Evolutionary conservation across 2,113 vertebrate genomes (phyloP), one percentile per base, ranked within the genome.

Genomic region (Rhipidura dahli): DNA sequence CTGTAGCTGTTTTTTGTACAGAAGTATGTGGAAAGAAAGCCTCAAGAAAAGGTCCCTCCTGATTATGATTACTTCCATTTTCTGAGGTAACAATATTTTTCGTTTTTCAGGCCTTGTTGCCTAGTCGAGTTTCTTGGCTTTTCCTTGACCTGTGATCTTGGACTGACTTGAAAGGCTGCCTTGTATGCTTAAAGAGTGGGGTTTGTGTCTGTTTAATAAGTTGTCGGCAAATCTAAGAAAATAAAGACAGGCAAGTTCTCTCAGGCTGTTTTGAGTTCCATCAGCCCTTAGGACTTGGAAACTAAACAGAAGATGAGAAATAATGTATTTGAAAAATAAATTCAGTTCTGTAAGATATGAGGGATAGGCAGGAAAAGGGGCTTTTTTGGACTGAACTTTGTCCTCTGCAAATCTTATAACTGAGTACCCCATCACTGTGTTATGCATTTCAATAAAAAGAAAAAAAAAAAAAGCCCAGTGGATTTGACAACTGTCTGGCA

Each of bases 151-250:
- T 93, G 77, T 92, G 94, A 84, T 93, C 90, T 93, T 93, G 90
- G 86, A 89, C 81, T 59, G 73, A 92, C 86, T 95, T 96, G 80
- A 94, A 93, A 95, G 65, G 57, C 89, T 65, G 72, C 83, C 77
- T 92, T 87, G 73, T 80, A 28, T 64, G 69, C 88, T 81, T 84
- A 69, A 87, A 92, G 69, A 94, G 65, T 50, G 24, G 66, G 77
- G 69, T 75, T 97, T 82, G 61, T 95, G 83, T 95, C 76, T 96
- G 45, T 95, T 96, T 61, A 85, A 94, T 95, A 94, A 91, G 83
- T 68, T 93, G 95, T 91, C 4, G 0, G 70, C 69, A 94, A 95
- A 94, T 79, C 72, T 84, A 79, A 90, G 92, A 81, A 96, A 92
- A 92, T 83, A 92, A 92, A 92, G 88, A 57, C 45, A 47, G 42